Base-by-base conservation (phyloP, 2,113 vertebrate species). In the Charadrius vociferus region DNA sequence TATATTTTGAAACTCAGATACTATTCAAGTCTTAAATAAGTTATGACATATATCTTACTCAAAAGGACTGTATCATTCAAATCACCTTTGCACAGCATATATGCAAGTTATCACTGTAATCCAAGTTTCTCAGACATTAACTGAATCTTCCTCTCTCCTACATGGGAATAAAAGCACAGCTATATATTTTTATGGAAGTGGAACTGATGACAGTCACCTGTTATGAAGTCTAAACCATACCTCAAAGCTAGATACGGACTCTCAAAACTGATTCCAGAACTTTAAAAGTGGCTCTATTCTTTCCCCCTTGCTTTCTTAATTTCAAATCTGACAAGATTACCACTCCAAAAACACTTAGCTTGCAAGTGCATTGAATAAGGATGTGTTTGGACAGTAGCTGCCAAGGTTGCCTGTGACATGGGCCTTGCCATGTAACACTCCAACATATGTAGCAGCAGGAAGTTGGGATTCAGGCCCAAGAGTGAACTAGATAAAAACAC, bases 401-500 rank as follows among this genome's bases (percentile, higher is more conserved):
- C 29, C 47, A 55, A 63, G 43, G 67, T 2, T 1, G 27, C n/a
- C 36, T 10, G 5, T 19, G 36, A 27, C 45, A 12, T 0, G 3
- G 39, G 65, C 39, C 39, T 30, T 30, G 72, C n/a, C 36, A 10
- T 7, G 47, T 30, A 55, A 67, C 47, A 14, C 65, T 61, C 15
- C 9, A 20, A 6, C 3, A 10, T 1, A 15, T 0, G 22, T 2
- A 75, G 67, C 45, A 37, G 36, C 43, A 58, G 43, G 34, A 88
- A 10, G 29, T 0, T 21, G 49, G 22, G 53, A 73, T 80, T 89
- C 34, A 37, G 49, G n/a, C 39, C 37, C 7, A 50, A 80, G 17
- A 32, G 59, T 1, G 2, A 65, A 43, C 5, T 12, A 50, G 22
- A 66, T 27, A 55, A 63, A 75, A 24, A 66, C 39, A 43, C 2